Evolutionary conservation across 1,140 invertebrate species (phyloP), one percentile per base, ranked within the genome.

Genomic region (Leptonema lineaticorne): DNA sequence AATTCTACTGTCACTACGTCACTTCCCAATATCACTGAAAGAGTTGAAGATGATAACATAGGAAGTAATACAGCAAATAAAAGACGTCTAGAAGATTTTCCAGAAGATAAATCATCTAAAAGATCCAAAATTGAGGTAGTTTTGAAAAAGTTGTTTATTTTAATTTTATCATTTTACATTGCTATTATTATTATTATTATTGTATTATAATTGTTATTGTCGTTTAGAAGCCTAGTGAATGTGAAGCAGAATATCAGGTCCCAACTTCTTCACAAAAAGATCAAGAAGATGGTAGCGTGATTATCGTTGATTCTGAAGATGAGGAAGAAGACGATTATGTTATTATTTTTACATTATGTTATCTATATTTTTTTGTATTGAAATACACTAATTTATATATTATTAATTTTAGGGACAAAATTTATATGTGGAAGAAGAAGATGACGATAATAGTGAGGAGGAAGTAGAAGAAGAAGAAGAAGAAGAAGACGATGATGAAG

Each of bases 231-330:
- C 3, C 50, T 14, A 53, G 22, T 53, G 37, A 45, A 45, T 53
- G 50, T 53, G 85, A 87, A 72, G 84, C 85, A 0, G 85, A 87
- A 74, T 84, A 84, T 72, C 81, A 89, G 79, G 88, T 89, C 27
- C 88, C 89, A 2, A 90, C 89, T 0, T 89, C 88, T 3, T 89
- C 87, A 58, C 89, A 90, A 75, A 81, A 88, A 11, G 88, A 90
- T 75, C 88, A 89, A 72, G 87, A 89, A 71, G 87, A 89, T 75
- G 88, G 90, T 71, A 85, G 89, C 29, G 85, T 90, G 27, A 84
- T 88, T 14, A 86, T 87, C 27, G 84, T 87, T 37, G 86, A 87
- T 62, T 85, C 87, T 46, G 86, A 87, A 14, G 85, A 85, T 59
- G 86, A 89, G 46, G 79, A 82, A 37, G 77, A 80, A 33, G 81